These are phyloP conservation scores for Imbricaverruca yamaguchii DNA, from an alignment of 2,888 invertebrate genomes.

Conservation along the genomic window DNA sequence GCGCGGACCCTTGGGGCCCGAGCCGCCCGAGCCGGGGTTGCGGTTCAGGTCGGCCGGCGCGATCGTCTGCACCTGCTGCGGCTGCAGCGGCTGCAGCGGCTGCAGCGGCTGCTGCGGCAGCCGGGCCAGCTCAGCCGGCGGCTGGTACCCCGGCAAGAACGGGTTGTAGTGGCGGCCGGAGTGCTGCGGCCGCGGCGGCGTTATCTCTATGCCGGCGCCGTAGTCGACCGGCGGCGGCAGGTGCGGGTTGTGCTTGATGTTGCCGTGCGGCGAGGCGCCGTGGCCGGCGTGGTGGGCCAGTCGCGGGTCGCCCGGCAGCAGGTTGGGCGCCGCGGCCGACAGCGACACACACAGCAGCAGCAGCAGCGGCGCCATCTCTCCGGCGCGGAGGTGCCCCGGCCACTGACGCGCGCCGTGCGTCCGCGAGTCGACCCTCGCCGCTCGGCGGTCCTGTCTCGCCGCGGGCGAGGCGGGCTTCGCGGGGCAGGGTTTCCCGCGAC, in stretches of 20 bases:
- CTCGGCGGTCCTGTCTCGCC: too few relatives aligned
- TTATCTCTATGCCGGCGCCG: neutral
- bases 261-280: neutral
- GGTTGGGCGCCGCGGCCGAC: neutral
- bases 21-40: neutral
- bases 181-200: neutral
- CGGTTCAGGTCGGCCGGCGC: neutral
- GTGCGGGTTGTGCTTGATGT: neutral
- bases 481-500: too few relatives aligned
- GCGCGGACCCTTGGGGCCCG: neutral
- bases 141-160: neutral
- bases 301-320: neutral
- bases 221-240: neutral
- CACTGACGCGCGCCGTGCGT: too few relatives aligned
- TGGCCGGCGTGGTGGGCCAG: neutral
- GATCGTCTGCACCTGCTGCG: neutral
- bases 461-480: too few relatives aligned
- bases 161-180: neutral
- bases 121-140: neutral
- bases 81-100: neutral
- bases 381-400: too few relatives aligned
- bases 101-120: neutral
- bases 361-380: too few relatives aligned
- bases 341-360: slow-evolving; percentile 2
- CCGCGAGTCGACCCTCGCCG: too few relatives aligned